Evolutionary conservation across 2,797 vertebrate genomes (phyloP), one percentile per base, ranked within the genome.

Genomic region (Tympanoctomys barrerae): DNA sequence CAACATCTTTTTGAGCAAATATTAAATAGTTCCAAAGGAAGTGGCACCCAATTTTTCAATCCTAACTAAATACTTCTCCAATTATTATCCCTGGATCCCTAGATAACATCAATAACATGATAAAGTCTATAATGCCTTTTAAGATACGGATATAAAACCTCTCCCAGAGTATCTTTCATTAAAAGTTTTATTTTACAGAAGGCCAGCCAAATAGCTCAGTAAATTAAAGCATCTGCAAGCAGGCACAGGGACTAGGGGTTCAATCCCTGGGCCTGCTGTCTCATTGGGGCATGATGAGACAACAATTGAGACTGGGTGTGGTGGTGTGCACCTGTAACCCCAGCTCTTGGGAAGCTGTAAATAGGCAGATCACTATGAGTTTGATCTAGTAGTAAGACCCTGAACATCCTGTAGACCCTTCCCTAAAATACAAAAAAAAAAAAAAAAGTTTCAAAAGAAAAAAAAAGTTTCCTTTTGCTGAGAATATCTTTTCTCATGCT

Each of bases 401-500:
- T 49, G 49, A 49, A 49, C 49, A 49, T 11, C 8, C 49, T 49
- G 49, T 49, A 49, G 49, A 49, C 49, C 11, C 49, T 49, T 49
- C 49, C 49, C 8, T 49, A 49, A 49, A 49, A 49, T 42, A 42
- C 49, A 49, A 49, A 49, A 49, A 49, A 49, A 49, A 49, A 49
- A 49, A 93, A 66, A 77, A 78, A 42, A 42, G 11, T 70, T 94
- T 83, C 8, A 49, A 49, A 49, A 49, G 11, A 49, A 10, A 49
- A 49, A 49, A 93, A 66, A 77, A 78, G 11, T 70, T 94, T 83
- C 31, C 28, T 85, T 93, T 87, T 87, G 49, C 64, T 46, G 80
- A 70, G 49, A 70, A 54, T 88, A 73, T 54, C 75, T 95, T 89
- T 82, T 79, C 78, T 95, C 81, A 79, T 52, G 21, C 88, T 68